Percentiles rank a stretch among this genome's conserved stretches.
Evolutionary conservation across 2,113 vertebrate species (phyloP).

Genomic region (Gorsachius goisagi): DNA sequence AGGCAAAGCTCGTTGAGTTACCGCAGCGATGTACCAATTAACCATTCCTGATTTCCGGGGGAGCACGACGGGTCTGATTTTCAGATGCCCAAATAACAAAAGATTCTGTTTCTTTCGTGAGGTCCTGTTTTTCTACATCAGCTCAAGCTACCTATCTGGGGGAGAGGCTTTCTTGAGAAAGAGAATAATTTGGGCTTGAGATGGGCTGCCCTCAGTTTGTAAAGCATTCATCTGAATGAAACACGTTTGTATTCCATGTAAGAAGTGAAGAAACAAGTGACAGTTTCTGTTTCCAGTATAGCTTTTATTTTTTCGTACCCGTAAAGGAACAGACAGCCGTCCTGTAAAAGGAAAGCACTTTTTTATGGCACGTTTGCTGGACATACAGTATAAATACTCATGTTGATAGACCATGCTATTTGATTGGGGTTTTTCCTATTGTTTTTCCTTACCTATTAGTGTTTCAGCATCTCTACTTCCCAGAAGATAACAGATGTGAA

Average conservation of each 20-base stretch:
- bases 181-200: background rate
- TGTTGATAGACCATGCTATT: background rate
- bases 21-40: background rate
- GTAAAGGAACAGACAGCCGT: background rate
- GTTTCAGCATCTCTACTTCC: background rate
- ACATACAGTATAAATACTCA: background rate
- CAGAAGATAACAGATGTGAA: background rate
- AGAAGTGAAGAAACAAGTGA: slow-evolving; percentile 31
- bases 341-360: slow-evolving; percentile 52
- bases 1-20: background rate
- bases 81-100: background rate
- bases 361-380: slow-evolving; percentile 14
- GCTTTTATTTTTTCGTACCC: background rate
- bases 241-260: background rate
- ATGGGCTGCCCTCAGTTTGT: background rate
- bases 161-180: background rate
- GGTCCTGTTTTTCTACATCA: background rate
- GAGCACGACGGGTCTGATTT: background rate
- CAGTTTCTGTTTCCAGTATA: background rate
- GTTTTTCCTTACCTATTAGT: background rate
- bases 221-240: background rate
- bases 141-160: background rate
- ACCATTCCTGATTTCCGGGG: background rate
- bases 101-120: slow-evolving; percentile 36
- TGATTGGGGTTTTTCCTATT: slow-evolving; percentile 1